Percentiles rank a stretch among this genome's conserved stretches.
Conservation (phyloP, 2,888 invertebrate species). For the Carterocephalus palaemon region DNA sequence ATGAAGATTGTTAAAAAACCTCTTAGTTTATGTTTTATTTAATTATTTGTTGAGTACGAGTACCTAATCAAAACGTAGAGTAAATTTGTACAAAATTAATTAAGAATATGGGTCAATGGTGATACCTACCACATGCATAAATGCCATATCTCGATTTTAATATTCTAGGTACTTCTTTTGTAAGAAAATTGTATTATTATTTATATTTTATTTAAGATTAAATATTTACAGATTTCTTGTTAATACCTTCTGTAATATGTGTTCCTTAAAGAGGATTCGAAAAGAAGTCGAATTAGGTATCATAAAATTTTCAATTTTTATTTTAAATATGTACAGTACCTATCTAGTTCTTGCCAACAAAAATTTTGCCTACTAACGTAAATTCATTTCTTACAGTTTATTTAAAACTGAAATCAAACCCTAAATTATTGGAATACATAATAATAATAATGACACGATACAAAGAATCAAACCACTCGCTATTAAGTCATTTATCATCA, state of each 20-base stretch:
- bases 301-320: not conserved
- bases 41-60: not conserved
- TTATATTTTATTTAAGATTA: constrained; percentile 1
- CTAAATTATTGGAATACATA: not conserved
- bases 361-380: too few relatives aligned
- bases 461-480: too few relatives aligned
- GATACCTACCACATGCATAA: constrained; percentile 12
- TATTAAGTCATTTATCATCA: too few relatives aligned
- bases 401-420: too few relatives aligned
- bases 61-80: not conserved
- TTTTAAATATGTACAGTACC: not conserved
- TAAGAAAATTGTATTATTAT: constrained; percentile 1
- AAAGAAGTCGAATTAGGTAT: too few relatives aligned
- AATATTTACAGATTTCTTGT: too few relatives aligned
- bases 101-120: constrained; percentile 17
- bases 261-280: too few relatives aligned
- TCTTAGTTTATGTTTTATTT: not conserved
- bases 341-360: too few relatives aligned
- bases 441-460: too few relatives aligned
- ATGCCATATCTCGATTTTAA: constrained; percentile 20
- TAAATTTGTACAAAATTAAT: constrained; percentile 21
- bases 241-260: not conserved
- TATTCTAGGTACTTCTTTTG: constrained; percentile 7
- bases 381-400: too few relatives aligned
- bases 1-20: too few relatives aligned